Conservation (phyloP, 2,888 invertebrate genomes). For the Steinernema carpocapsae region DNA sequence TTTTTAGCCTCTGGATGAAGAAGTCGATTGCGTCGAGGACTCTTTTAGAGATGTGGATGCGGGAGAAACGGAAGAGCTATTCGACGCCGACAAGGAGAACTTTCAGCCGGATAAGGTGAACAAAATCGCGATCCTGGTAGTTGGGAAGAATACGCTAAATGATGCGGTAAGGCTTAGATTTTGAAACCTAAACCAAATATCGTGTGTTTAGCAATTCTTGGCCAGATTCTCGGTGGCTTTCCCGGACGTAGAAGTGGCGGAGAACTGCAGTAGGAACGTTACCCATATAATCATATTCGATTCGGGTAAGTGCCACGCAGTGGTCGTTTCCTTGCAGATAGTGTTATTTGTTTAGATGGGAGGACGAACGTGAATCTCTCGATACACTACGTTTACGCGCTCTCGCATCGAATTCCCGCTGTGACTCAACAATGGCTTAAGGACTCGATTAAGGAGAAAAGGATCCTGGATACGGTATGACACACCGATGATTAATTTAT, state of each 20-base stretch:
- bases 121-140: no score
- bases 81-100: not conserved
- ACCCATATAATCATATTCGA: not conserved
- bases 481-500: not conserved
- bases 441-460: not conserved
- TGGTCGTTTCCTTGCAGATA: no score
- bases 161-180: no score
- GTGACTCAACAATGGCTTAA: not conserved
- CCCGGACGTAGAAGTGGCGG: not conserved
- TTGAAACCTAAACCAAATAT: no score
- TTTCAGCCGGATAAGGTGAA: not conserved
- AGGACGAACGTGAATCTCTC: not conserved
- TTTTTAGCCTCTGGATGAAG: not conserved
- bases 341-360: no score
- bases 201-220: not conserved
- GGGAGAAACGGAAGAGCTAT: not conserved
- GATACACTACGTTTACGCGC: not conserved
- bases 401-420: not conserved
- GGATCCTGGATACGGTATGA: conserved; percentile 11
- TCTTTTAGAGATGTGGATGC: not conserved
- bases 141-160: no score
- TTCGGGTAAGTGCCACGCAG: not conserved
- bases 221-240: not conserved
- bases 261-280: not conserved
- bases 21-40: not conserved